A percentile compares a stretch with the other conserved stretches of the same genome.
Evolutionary conservation across 1,140 invertebrate species (phyloP).

Genomic region (Wiebesia pumilae): DNA sequence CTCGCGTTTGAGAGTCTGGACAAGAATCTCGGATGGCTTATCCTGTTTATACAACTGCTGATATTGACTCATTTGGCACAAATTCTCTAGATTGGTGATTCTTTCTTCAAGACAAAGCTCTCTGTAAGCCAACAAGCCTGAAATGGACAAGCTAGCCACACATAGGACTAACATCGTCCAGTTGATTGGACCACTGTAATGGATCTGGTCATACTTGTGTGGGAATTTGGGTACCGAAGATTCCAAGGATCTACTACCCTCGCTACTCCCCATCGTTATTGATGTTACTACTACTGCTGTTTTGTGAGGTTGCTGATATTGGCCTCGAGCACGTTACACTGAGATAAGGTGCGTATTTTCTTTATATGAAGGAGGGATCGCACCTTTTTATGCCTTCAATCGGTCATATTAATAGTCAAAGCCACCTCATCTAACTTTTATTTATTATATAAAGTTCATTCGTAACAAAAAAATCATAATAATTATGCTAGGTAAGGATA

Average conservation of each 20-base stretch:
- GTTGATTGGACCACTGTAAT: conserved; percentile 52
- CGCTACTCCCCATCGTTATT: conserved; percentile 41
- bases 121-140: conserved; percentile 66
- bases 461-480: background rate
- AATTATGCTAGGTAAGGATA: background rate
- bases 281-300: background rate
- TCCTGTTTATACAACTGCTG: background rate
- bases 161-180: conserved; percentile 69
- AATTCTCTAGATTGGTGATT: conserved; percentile 65
- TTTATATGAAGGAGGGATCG: background rate
- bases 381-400: background rate
- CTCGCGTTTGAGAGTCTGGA: conserved; percentile 62
- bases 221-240: conserved; percentile 60
- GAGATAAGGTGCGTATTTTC: background rate
- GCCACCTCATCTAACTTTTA: background rate
- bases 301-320: background rate
- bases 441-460: background rate
- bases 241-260: conserved; percentile 44
- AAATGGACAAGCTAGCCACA: conserved; percentile 66
- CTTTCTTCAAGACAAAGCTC: conserved; percentile 67
- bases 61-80: conserved; percentile 49
- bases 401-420: background rate
- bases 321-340: background rate
- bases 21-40: conserved; percentile 43
- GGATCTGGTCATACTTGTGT: conserved; percentile 43